A percentile compares a stretch with the other conserved stretches of the same genome.
These are phyloP conservation scores for Ypsolopha scabrella DNA, from an alignment of 2,888 invertebrate species.

Conservation along the genomic window DNA sequence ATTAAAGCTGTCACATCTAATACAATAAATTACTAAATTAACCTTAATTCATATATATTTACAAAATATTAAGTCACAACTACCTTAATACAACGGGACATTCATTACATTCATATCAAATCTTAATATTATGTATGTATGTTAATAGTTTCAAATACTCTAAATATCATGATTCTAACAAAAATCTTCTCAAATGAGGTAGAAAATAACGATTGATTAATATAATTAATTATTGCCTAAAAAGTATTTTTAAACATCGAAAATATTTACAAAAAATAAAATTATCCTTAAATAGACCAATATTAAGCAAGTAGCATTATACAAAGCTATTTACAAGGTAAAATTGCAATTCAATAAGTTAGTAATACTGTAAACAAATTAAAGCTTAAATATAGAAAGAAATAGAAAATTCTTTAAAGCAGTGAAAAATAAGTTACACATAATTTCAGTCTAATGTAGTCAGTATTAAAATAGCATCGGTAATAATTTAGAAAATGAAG, in stretches of 20 bases:
- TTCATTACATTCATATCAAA: not conserved
- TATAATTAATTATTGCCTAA: conserved; percentile 1
- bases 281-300: conserved; percentile 1
- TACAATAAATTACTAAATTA: conserved; percentile 50
- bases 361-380: conserved; percentile 67
- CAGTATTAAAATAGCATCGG: conserved; percentile 8
- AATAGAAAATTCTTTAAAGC: not conserved
- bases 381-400: conserved; percentile 33
- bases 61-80: conserved; percentile 10
- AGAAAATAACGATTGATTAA: conserved; percentile 46
- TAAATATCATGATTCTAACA: conserved; percentile 11
- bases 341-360: conserved; percentile 49
- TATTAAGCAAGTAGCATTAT: conserved; percentile 42
- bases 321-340: conserved; percentile 40
- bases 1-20: conserved; percentile 60
- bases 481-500: conserved; percentile 2
- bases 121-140: not conserved
- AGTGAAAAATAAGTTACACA: not conserved
- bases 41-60: conserved; percentile 8
- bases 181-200: conserved; percentile 50
- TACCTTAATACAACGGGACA: not conserved
- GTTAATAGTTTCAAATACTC: not conserved
- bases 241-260: conserved; percentile 6
- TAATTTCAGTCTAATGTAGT: conserved; percentile 5
- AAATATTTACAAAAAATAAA: conserved; percentile 18